Percentiles rank a stretch among this genome's conserved stretches.
phyloP scores from a whole-genome alignment of 1,140 invertebrate genomes.

The Leptoteleia sp. region DNA sequence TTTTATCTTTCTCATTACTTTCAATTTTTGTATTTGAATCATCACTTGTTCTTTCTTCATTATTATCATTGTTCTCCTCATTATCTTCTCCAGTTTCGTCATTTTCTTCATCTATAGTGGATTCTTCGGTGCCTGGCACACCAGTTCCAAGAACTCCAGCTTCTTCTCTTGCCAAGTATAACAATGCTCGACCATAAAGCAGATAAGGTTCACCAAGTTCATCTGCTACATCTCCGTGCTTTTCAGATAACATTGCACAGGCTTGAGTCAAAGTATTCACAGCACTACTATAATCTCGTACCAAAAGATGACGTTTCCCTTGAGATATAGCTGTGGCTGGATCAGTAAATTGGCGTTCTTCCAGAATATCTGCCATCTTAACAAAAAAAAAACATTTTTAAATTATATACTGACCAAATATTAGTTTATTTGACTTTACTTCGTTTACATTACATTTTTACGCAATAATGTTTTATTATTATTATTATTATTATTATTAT shows the following conservation, averaged over 20 bases:
- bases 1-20: neutral
- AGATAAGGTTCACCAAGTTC: slow-evolving; percentile 93
- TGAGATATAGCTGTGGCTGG: slow-evolving; percentile 84
- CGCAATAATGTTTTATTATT: too few relatives aligned
- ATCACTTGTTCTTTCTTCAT: slow-evolving; percentile 5
- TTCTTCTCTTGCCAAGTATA: slow-evolving; percentile 91
- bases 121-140: slow-evolving; percentile 83
- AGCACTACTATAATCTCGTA: slow-evolving; percentile 90
- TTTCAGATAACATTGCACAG: slow-evolving; percentile 85
- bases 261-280: slow-evolving; percentile 88
- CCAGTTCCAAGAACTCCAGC: slow-evolving; percentile 89
- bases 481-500: too few relatives aligned
- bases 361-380: slow-evolving; percentile 83
- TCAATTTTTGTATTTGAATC: slow-evolving; percentile 18
- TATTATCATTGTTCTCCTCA: slow-evolving; percentile 65
- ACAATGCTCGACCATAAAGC: slow-evolving; percentile 88
- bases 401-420: too few relatives aligned
- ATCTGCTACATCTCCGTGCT: slow-evolving; percentile 88
- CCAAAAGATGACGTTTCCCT: slow-evolving; percentile 89
- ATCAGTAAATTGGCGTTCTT: slow-evolving; percentile 79
- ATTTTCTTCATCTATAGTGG: slow-evolving; percentile 72
- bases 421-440: too few relatives aligned
- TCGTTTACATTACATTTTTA: too few relatives aligned
- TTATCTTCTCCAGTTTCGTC: slow-evolving; percentile 77
- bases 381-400: too few relatives aligned